These are phyloP conservation scores for Acridotheres tristis DNA, from an alignment of 2,797 vertebrate genomes.

Conservation along the genomic window DNA sequence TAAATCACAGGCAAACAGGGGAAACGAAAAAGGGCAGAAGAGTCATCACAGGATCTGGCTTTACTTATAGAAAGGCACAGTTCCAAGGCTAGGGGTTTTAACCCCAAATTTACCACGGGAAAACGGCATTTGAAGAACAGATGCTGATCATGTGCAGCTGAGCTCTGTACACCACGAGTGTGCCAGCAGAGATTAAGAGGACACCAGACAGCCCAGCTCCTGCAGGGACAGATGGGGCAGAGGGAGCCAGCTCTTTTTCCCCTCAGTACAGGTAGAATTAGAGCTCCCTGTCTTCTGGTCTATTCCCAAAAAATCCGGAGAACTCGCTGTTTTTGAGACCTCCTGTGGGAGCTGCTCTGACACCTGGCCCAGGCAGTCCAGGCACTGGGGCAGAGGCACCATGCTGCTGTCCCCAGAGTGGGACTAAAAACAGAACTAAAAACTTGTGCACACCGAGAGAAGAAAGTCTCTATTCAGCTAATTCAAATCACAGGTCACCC, in stretches of 20 bases:
- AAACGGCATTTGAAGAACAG: background rate
- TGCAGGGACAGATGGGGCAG: background rate
- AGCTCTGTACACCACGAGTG: background rate
- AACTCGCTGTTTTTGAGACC: accelerated
- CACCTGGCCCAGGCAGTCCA: background rate
- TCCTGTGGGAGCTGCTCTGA: background rate
- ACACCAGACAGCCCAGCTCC: background rate
- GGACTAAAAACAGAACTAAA: background rate
- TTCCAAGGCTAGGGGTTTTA: background rate
- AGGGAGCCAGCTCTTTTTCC: background rate
- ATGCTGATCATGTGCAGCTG: background rate
- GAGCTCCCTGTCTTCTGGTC: background rate
- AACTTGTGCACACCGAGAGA: accelerated
- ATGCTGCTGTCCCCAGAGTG: accelerated
- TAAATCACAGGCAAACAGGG: background rate
- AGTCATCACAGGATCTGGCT: background rate
- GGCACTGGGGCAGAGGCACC: background rate
- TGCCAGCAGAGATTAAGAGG: background rate
- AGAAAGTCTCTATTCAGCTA: background rate
- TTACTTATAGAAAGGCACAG: background rate
- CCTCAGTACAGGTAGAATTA: background rate
- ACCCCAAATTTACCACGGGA: background rate
- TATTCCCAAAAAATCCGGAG: accelerated
- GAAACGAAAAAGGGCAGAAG: background rate
- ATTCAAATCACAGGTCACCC: background rate